A percentile compares a stretch with the other conserved stretches of the same genome.
phyloP scores from a whole-genome alignment of 2,113 vertebrate genomes.

The Pedionomus torquatus region DNA sequence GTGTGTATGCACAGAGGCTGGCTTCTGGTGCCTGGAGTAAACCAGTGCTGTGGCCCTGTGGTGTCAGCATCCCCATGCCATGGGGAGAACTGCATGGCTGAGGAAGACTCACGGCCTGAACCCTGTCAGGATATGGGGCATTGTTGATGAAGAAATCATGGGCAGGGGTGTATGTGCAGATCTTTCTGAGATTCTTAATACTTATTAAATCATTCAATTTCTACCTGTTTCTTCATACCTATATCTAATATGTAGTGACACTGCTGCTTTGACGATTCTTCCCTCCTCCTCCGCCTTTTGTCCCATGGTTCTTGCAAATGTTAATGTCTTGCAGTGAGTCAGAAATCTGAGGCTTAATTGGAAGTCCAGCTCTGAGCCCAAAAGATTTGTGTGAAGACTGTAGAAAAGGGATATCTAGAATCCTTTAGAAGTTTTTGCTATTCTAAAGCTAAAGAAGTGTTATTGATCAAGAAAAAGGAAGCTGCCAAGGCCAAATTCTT shows the following conservation, averaged over 20 bases:
- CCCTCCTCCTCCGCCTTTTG: not conserved
- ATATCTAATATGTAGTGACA: not conserved
- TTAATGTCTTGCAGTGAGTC: not conserved
- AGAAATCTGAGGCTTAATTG: not conserved
- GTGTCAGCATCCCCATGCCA: not conserved
- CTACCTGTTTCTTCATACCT: not conserved
- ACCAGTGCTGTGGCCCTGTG: accelerated
- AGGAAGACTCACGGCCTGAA: not conserved
- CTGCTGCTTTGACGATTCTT: not conserved
- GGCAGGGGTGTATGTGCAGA: not conserved
- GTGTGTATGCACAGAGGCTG: accelerated
- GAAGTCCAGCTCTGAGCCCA: not conserved
- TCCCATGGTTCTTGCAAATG: not conserved
- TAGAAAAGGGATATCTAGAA: not conserved
- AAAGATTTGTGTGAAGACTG: not conserved
- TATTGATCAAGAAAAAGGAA: not conserved
- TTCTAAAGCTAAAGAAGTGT: not conserved
- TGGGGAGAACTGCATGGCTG: too few relatives aligned
- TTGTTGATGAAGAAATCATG: not conserved
- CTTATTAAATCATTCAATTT: not conserved
- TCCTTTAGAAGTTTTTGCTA: not conserved
- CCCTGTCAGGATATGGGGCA: accelerated
- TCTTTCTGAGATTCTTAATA: not conserved
- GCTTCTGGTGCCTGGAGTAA: too few relatives aligned
- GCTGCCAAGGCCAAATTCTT: not conserved